These are phyloP conservation scores for Scotopteryx bipunctaria DNA, from an alignment of 2,888 invertebrate genomes.

Conservation along the genomic window DNA sequence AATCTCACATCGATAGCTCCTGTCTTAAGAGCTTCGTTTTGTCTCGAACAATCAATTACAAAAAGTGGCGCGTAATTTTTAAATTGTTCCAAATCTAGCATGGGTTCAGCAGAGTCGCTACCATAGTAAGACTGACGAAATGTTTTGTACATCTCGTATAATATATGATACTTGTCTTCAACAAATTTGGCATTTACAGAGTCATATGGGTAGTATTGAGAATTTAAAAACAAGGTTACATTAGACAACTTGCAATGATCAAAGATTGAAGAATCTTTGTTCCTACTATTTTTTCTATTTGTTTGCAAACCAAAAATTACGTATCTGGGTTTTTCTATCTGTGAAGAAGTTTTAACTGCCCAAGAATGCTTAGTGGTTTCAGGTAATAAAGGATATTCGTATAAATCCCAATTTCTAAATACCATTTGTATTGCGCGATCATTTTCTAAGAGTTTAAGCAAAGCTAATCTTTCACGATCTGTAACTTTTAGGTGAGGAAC, in stretches of 20 bases:
- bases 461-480: constrained; percentile 16
- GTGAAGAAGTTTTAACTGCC: constrained; percentile 48
- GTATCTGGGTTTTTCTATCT: constrained; percentile 52
- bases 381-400: constrained; percentile 53
- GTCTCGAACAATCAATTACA: not conserved
- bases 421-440: constrained; percentile 36
- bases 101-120: no score
- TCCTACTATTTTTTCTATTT: constrained; percentile 44
- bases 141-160: not conserved
- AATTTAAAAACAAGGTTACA: not conserved
- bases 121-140: no score
- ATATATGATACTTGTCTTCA: not conserved
- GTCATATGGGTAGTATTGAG: not conserved
- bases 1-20: not conserved
- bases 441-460: constrained; percentile 31
- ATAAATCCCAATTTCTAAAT: constrained; percentile 45
- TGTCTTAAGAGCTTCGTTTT: not conserved
- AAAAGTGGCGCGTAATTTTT: no score
- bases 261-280: constrained; percentile 34
- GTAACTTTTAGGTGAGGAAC: constrained; percentile 32
- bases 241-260: constrained; percentile 40
- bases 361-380: constrained; percentile 43
- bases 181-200: not conserved
- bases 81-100: no score
- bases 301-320: constrained; percentile 58